These are phyloP conservation scores for Tethya wilhelma DNA, from an alignment of 37 sponge, comb jelly and placozoan species.

Conservation along the genomic window DNA sequence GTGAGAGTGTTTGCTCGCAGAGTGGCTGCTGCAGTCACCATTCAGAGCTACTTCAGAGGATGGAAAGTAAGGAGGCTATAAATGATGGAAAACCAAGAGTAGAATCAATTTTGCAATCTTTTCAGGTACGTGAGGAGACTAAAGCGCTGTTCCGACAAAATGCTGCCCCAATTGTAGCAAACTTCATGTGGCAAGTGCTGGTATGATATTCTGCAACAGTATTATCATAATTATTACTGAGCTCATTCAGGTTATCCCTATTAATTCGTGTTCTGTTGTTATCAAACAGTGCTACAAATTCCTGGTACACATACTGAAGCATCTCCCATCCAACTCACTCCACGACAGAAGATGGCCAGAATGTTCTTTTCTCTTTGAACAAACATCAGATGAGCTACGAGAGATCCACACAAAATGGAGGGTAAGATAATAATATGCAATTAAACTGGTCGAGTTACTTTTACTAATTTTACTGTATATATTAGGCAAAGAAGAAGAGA, in stretches of 20 bases:
- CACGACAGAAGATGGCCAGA: slow-evolving; percentile 80
- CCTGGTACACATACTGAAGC: slow-evolving; percentile 38
- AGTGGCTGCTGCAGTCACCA: slow-evolving; percentile 39
- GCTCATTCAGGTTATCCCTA: neutral
- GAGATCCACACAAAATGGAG: slow-evolving; percentile 83
- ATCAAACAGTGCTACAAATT: slow-evolving; percentile 68
- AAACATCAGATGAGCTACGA: slow-evolving; percentile 52
- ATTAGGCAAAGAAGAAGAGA: slow-evolving; percentile 63
- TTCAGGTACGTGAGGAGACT: slow-evolving; percentile 11
- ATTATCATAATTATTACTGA: neutral
- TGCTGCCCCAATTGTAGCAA: slow-evolving; percentile 42
- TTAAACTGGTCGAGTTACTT: neutral
- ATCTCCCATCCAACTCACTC: slow-evolving; percentile 77
- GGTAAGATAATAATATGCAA: slow-evolving; percentile 28
- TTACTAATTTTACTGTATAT: neutral
- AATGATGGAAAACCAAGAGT: neutral
- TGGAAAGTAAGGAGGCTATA: slow-evolving; percentile 50
- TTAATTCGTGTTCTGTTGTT: neutral
- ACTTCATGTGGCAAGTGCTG: slow-evolving; percentile 45
- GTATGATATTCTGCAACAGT: slow-evolving; percentile 16
- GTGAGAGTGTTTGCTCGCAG: slow-evolving; percentile 25
- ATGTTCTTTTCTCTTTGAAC: slow-evolving; percentile 45
- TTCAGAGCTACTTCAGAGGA: slow-evolving; percentile 72
- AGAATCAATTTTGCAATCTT: neutral
- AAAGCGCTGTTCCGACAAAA: slow-evolving; percentile 5